phyloP scores from a whole-genome alignment of 2,113 vertebrate species.

The Callopanchax toddi region DNA sequence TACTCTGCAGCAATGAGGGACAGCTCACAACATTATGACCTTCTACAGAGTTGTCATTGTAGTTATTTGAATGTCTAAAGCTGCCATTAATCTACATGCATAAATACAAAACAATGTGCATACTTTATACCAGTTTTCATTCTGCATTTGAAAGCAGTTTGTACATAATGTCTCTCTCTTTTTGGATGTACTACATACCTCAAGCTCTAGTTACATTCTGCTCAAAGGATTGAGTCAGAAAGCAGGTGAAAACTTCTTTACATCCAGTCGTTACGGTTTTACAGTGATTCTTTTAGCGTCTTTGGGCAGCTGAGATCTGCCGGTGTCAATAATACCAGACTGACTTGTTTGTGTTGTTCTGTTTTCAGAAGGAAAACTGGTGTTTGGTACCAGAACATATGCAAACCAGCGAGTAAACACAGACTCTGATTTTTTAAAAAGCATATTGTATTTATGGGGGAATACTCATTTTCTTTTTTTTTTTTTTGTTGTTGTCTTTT shows the following conservation, averaged over 20 bases:
- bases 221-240: slow-evolving; percentile 31
- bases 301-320: slow-evolving; percentile 23
- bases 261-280: slow-evolving; percentile 19
- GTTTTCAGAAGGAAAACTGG: slow-evolving; percentile 61
- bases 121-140: slow-evolving; percentile 38
- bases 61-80: slow-evolving; percentile 4
- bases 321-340: slow-evolving; percentile 21
- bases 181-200: slow-evolving; percentile 65
- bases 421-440: slow-evolving; percentile 46
- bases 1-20: slow-evolving; percentile 18
- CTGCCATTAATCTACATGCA: slow-evolving; percentile 17
- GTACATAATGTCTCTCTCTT: slow-evolving; percentile 14
- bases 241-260: slow-evolving; percentile 8
- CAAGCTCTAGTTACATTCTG: slow-evolving; percentile 40
- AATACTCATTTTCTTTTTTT: slow-evolving; percentile 37
- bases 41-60: slow-evolving; percentile 15
- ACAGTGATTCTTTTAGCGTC: slow-evolving; percentile 21
- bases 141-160: slow-evolving; percentile 21
- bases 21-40: slow-evolving; percentile 10
- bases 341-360: slow-evolving; percentile 39
- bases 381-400: slow-evolving; percentile 51
- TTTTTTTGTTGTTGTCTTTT: slow-evolving; percentile 44
- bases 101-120: slow-evolving; percentile 19
- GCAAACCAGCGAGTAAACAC: slow-evolving; percentile 62
- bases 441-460: slow-evolving; percentile 73